Base-by-base conservation (phyloP, 1,140 invertebrate species). In the Dermatophagoides farinae region DNA sequence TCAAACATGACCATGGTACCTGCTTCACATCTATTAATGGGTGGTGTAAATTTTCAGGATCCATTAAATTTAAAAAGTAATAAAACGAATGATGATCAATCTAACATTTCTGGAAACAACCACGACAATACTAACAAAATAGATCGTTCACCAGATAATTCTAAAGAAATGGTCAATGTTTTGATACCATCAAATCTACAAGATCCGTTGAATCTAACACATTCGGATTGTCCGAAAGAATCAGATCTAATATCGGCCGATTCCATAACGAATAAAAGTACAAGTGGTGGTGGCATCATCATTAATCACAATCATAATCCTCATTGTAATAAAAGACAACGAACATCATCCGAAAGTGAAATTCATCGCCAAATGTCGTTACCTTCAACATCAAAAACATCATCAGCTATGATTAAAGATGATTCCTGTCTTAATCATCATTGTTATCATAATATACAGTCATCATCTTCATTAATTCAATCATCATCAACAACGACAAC, bases 1-100 rank as follows among this genome's bases (percentile, higher is more conserved):
- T 65, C 23, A 60, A 65, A 40, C 62, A 65, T n/a, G 54, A 64
- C 8, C 23, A 37, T 72, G 46, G 82, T 87, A 63, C 80, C 86
- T 39, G 88, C 89, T 0, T 90, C 87, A 2, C 92, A 92, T 72
- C 95, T 96, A 75, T 74, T 96, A 8, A 76, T 95, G 1, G 91
- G 91, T 53, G 91, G 91, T 20, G 31, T 31, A 31, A 95, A 90
- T 70, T 93, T 93, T 65, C 83, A 82, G 64, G 91, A 97, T 76
- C 91, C 91, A 0, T 72, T 97, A 12, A 96, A 97, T 76, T 74
- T 97, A 54, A 18, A 38, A 25, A 23, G 53, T 20, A 55, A 39
- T 23, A 44, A 44, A n/a, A 20, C 53, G 2, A 55, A 40, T 23
- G n/a, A 16, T 39, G 11, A 23, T n/a, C 5, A 55, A 6, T 89